Conservation (phyloP, 1,140 invertebrate genomes). For the Tetragnatha versicolor region DNA sequence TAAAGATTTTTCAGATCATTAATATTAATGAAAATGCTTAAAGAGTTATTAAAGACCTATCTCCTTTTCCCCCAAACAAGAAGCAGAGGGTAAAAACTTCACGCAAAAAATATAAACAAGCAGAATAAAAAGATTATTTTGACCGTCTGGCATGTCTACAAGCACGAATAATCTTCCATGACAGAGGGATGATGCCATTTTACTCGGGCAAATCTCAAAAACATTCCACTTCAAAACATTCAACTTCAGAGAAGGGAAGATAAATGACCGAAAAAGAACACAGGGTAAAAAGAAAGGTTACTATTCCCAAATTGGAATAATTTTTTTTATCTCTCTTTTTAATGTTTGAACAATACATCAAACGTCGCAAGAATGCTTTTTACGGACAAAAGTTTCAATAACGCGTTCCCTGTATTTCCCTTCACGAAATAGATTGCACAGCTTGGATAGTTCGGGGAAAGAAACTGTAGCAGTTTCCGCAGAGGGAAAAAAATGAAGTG, state of each 20-base stretch:
- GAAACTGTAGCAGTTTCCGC: too few relatives aligned
- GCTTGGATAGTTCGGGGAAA: neutral
- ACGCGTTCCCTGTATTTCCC: neutral
- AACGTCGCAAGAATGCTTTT: conserved; percentile 19
- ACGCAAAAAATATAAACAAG: too few relatives aligned
- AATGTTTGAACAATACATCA: conserved; percentile 29
- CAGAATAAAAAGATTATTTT: too few relatives aligned
- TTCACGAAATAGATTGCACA: conserved; percentile 59
- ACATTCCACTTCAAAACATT: conserved; percentile 1
- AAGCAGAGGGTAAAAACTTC: too few relatives aligned
- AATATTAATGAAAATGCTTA: too few relatives aligned
- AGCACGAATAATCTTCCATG: neutral
- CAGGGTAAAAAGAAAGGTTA: conserved; percentile 13
- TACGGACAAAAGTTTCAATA: conserved; percentile 36
- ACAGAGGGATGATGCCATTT: conserved; percentile 12
- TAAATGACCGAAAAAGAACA: conserved; percentile 7
- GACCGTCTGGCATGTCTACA: too few relatives aligned
- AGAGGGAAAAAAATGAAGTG: neutral
- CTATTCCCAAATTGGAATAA: conserved; percentile 22
- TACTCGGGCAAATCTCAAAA: neutral
- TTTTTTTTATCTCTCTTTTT: conserved; percentile 3
- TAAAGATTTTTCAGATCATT: too few relatives aligned
- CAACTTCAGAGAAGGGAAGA: neutral
- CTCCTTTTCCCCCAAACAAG: too few relatives aligned
- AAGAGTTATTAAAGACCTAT: too few relatives aligned